Conservation (phyloP, 1,140 invertebrate species). For the Grapholita molesta region DNA sequence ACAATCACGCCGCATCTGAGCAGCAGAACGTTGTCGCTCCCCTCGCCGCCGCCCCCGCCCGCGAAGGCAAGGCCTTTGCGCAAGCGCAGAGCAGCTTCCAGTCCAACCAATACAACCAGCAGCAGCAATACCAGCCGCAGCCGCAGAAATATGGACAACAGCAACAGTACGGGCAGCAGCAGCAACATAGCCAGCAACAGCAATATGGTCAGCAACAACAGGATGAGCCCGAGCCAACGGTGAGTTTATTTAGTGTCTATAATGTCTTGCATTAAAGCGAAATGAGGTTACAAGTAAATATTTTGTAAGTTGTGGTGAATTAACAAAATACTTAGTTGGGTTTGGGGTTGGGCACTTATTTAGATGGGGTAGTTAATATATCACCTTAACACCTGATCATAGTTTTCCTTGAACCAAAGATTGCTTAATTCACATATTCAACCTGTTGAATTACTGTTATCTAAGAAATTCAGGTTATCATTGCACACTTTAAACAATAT, state of each 20-base stretch:
- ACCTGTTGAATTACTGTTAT: no score
- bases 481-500: no score
- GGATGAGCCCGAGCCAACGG: constrained; percentile 44
- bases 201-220: constrained; percentile 4
- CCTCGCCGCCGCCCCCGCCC: constrained; percentile 21
- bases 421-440: no score
- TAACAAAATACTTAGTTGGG: no score
- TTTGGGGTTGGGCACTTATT: no score
- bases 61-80: constrained; percentile 39
- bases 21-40: constrained; percentile 23
- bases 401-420: no score
- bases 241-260: constrained; percentile 24
- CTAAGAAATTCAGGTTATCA: no score
- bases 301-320: no score
- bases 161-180: constrained; percentile 11
- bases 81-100: constrained; percentile 16
- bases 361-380: no score
- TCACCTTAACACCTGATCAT: no score
- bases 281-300: no score
- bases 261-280: neutral
- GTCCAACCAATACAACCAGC: neutral
- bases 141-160: constrained; percentile 19
- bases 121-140: neutral
- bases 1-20: constrained; percentile 48
- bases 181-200: constrained; percentile 16